Conservation (phyloP, 2,888 invertebrate genomes). For the Melolontha melolontha region DNA sequence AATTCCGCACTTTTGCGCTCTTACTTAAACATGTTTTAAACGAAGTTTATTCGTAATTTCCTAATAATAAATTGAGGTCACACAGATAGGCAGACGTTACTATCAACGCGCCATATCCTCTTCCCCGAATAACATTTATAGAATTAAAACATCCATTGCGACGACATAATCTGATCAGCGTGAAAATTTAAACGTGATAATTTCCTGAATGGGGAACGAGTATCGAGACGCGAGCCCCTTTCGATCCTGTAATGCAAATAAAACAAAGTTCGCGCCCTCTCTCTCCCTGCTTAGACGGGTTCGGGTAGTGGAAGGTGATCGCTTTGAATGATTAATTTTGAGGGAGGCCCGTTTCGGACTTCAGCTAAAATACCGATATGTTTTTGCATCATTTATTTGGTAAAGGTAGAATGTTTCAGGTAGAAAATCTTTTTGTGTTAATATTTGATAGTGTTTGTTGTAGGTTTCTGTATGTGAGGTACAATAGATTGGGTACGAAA, state of each 20-base stretch:
- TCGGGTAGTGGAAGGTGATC: slow-evolving; percentile 22
- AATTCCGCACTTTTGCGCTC: slow-evolving; percentile 13
- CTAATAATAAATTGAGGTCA: slow-evolving; percentile 35
- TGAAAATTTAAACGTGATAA: slow-evolving; percentile 38
- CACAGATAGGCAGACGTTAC: slow-evolving; percentile 7
- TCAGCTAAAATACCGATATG: slow-evolving; percentile 12
- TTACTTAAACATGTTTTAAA: neutral
- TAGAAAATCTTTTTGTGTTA: slow-evolving; percentile 12
- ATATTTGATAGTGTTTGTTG: slow-evolving; percentile 18
- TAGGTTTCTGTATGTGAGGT: neutral
- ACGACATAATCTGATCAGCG: slow-evolving; percentile 27
- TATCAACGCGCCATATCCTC: slow-evolving; percentile 25
- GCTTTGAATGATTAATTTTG: slow-evolving; percentile 36
- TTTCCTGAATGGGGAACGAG: slow-evolving; percentile 23
- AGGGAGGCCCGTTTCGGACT: slow-evolving; percentile 14
- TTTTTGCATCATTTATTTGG: slow-evolving; percentile 28
- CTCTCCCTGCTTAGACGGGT: slow-evolving; percentile 9
- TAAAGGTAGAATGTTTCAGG: neutral
- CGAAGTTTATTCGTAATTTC: slow-evolving; percentile 25
- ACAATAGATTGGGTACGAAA: neutral
- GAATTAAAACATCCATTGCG: slow-evolving; percentile 35
- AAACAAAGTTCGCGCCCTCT: slow-evolving; percentile 24
- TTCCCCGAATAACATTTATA: slow-evolving; percentile 22
- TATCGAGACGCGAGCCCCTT: neutral
- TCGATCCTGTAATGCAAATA: neutral